These are phyloP conservation scores for Sylvicola fuscatus DNA, from an alignment of 2,888 invertebrate species.

Conservation along the genomic window DNA sequence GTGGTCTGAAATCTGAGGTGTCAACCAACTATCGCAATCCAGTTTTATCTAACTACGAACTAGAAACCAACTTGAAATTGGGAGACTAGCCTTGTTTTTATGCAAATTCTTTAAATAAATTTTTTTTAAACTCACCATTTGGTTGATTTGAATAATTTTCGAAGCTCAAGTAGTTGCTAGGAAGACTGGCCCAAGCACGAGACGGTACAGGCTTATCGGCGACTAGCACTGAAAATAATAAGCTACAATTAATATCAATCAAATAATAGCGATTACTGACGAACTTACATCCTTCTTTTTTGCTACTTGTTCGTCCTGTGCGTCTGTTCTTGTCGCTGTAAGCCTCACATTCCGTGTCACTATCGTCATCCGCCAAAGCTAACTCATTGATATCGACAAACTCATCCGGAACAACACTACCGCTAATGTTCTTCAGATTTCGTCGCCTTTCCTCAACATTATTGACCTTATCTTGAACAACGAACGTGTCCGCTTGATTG, in stretches of 20 bases:
- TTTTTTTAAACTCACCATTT: too few relatives aligned
- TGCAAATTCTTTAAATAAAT: too few relatives aligned
- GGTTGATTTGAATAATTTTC: slow-evolving; percentile 3
- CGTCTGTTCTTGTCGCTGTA: slow-evolving; percentile 1
- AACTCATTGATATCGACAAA: slow-evolving; percentile 4
- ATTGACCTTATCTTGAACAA: too few relatives aligned
- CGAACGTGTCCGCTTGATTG: too few relatives aligned
- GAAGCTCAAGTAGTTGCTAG: slow-evolving; percentile 11
- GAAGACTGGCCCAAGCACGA: slow-evolving; percentile 12
- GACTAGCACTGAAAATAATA: slow-evolving; percentile 6
- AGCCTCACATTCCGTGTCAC: too few relatives aligned
- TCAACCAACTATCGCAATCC: too few relatives aligned
- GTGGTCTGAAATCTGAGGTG: neutral
- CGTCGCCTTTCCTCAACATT: too few relatives aligned
- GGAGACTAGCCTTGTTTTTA: too few relatives aligned
- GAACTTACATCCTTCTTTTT: slow-evolving; percentile 3
- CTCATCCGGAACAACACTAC: slow-evolving; percentile 1
- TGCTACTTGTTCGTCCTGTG: slow-evolving; percentile 2
- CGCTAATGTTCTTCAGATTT: too few relatives aligned
- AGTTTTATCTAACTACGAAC: too few relatives aligned
- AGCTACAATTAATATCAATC: neutral
- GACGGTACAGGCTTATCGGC: slow-evolving; percentile 11
- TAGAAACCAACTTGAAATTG: too few relatives aligned
- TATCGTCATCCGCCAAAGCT: neutral
- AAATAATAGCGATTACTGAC: neutral